These are phyloP conservation scores for Apaloderma vittatum DNA, from an alignment of 2,113 vertebrate genomes.

Conservation along the genomic window DNA sequence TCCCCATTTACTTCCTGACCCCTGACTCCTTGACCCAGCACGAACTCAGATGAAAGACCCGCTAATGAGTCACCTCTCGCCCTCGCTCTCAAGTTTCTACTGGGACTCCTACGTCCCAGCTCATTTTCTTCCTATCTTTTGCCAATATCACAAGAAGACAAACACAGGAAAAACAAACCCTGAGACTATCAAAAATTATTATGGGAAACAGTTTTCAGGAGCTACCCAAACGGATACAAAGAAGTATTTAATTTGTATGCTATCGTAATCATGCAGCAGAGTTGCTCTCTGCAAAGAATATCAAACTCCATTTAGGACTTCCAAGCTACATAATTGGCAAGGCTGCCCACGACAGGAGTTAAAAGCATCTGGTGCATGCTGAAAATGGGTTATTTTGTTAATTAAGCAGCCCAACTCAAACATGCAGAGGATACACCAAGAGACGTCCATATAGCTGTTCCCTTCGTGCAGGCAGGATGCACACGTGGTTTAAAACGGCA, in stretches of 20 bases:
- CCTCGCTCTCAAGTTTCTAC: background rate
- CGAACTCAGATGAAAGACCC: conserved; percentile 1
- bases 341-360: background rate
- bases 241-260: background rate
- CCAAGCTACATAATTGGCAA: background rate
- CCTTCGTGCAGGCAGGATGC: background rate
- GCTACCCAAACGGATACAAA: background rate
- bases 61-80: conserved; percentile 39
- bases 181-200: conserved; percentile 16
- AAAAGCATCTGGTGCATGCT: background rate
- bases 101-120: background rate
- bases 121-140: conserved; percentile 36
- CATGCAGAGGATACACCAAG: background rate
- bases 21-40: background rate
- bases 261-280: background rate
- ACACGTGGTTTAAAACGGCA: background rate
- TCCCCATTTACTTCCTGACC: conserved; percentile 21
- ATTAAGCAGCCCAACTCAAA: background rate
- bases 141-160: conserved; percentile 13
- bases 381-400: background rate
- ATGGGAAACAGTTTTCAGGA: conserved; percentile 15
- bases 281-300: conserved; percentile 25
- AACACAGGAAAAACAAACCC: conserved; percentile 45
- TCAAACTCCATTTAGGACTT: background rate
- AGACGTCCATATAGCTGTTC: background rate